phyloP scores from a whole-genome alignment of 2,797 vertebrate genomes.

The Sebastes nivosus region DNA sequence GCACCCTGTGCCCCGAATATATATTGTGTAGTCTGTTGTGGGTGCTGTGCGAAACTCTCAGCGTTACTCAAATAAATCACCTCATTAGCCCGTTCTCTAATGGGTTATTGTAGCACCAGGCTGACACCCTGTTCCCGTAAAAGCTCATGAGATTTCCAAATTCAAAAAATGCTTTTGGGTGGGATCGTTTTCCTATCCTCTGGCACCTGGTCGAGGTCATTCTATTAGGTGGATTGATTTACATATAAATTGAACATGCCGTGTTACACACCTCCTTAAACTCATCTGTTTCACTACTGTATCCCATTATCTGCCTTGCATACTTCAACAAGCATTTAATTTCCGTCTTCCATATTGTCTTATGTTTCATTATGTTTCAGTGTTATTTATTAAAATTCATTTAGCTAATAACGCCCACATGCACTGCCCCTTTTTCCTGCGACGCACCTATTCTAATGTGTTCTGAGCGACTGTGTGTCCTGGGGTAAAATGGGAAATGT shows the following conservation, averaged over 20 bases:
- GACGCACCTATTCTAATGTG: conserved; percentile 73
- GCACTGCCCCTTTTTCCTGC: conserved; percentile 57
- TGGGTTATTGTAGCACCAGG: conserved; percentile 62
- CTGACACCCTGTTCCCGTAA: conserved; percentile 45
- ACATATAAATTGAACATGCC: conserved; percentile 82
- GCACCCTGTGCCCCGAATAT: neutral
- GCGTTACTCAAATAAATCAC: conserved; percentile 55
- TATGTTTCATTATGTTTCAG: conserved; percentile 76
- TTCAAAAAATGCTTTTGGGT: conserved; percentile 59
- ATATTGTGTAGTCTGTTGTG: neutral
- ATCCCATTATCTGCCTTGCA: conserved; percentile 73
- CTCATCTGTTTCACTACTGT: conserved; percentile 71
- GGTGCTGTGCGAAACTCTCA: neutral
- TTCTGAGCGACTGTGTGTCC: conserved; percentile 79
- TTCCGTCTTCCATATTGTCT: conserved; percentile 67
- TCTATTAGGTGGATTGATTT: conserved; percentile 78
- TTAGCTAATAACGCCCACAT: conserved; percentile 75
- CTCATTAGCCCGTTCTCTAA: conserved; percentile 66
- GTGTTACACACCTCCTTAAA: conserved; percentile 71
- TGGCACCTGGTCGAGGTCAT: conserved; percentile 75
- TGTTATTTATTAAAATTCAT: conserved; percentile 80
- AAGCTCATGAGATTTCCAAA: conserved; percentile 69
- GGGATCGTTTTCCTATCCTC: conserved; percentile 69
- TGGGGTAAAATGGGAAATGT: conserved; percentile 80
- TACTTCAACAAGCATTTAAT: conserved; percentile 78